Evolutionary conservation across 2,113 vertebrate genomes (phyloP).

Genomic region (Oryzias melastigma): DNA sequence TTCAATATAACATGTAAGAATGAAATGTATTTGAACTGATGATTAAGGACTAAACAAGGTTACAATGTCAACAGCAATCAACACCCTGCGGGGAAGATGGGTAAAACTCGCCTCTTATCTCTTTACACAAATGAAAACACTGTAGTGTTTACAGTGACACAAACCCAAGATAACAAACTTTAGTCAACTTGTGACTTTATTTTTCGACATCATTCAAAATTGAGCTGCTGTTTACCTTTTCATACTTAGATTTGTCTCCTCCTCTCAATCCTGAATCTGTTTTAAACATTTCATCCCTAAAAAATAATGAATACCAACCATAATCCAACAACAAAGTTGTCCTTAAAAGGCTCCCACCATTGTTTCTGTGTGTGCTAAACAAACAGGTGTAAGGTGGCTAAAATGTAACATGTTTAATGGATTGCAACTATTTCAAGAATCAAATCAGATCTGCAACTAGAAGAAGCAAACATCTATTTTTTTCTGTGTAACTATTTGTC

Average conservation of each 20-base stretch:
- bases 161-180: constrained; percentile 10
- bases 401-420: too few species aligned
- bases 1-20: constrained; percentile 2
- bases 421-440: too few species aligned
- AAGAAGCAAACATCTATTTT: not conserved
- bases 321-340: constrained; percentile 12
- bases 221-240: constrained; percentile 32
- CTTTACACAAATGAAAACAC: constrained; percentile 7
- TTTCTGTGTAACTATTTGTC: not conserved
- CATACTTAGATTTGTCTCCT: constrained; percentile 46
- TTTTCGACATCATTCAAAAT: constrained; percentile 40
- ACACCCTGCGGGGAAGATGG: constrained; percentile 31
- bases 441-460: not conserved
- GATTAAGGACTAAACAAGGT: constrained; percentile 16
- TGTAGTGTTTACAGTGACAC: constrained; percentile 4
- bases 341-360: not conserved
- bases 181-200: constrained; percentile 26
- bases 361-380: too few species aligned
- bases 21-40: constrained; percentile 21
- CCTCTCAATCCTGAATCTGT: constrained; percentile 23
- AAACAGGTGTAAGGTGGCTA: not conserved
- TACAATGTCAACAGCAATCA: constrained; percentile 12
- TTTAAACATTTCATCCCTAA: not conserved
- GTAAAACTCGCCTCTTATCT: constrained; percentile 10
- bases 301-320: not conserved